These are phyloP conservation scores for Bombus sibiricus DNA, from an alignment of 1,140 invertebrate species.

Conservation along the genomic window DNA sequence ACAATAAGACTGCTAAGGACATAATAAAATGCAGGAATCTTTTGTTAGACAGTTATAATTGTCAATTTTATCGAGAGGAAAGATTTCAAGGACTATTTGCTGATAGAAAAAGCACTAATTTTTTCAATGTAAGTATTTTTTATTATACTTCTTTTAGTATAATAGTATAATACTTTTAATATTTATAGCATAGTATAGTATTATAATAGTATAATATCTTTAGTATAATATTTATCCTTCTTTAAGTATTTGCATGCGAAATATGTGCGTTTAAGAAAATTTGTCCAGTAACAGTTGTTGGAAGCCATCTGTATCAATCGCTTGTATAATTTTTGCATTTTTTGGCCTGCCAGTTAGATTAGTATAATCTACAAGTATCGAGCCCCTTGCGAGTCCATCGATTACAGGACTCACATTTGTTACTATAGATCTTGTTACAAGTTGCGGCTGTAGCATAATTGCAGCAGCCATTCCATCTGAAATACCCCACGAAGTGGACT, in stretches of 20 bases:
- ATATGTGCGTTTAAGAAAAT: conserved; percentile 46
- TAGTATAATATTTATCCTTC: no score
- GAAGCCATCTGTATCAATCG: conserved; percentile 59
- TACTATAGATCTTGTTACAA: conserved; percentile 51
- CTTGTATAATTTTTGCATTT: conserved; percentile 68
- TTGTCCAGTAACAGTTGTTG: conserved; percentile 60
- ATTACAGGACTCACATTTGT: conserved; percentile 61
- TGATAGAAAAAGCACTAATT: conserved; percentile 92
- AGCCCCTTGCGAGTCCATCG: conserved; percentile 60
- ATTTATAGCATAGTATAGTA: no score
- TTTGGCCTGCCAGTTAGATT: conserved; percentile 43
- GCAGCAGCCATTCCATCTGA: conserved; percentile 74
- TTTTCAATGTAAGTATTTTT: conserved; percentile 90
- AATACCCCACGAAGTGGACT: conserved; percentile 62
- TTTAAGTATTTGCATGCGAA: not conserved
- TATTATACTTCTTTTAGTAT: not conserved
- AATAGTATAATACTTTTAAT: no score
- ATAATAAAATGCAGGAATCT: conserved; percentile 88
- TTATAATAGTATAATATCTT: no score
- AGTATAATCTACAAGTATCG: conserved; percentile 67
- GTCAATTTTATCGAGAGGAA: conserved; percentile 83
- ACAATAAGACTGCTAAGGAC: conserved; percentile 87
- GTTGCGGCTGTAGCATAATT: conserved; percentile 69
- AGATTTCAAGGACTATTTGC: conserved; percentile 91
- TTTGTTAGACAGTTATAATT: conserved; percentile 87